A percentile compares a stretch with the other conserved stretches of the same genome.
phyloP scores from a whole-genome alignment of 2,888 invertebrate genomes.

The Altica lythri region DNA sequence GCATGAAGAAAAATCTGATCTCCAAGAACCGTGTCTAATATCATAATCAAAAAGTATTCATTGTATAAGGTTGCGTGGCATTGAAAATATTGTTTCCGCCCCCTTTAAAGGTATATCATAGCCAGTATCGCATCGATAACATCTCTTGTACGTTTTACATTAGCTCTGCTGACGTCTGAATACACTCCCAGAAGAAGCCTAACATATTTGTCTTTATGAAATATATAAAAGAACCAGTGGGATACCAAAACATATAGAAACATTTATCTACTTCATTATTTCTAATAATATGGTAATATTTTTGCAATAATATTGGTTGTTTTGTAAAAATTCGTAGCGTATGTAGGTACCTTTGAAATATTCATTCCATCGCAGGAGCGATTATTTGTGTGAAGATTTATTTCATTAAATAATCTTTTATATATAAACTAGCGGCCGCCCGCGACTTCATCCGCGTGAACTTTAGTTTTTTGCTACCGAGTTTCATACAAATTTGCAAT shows the following conservation, averaged over 20 bases:
- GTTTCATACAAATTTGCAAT: too few relatives aligned
- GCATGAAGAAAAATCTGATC: slow-evolving; percentile 7
- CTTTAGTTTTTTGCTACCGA: too few relatives aligned
- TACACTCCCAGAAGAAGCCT: slow-evolving; percentile 20
- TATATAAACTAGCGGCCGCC: too few relatives aligned
- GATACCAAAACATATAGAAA: neutral
- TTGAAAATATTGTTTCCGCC: slow-evolving; percentile 18
- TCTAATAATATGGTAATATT: too few relatives aligned
- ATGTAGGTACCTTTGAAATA: too few relatives aligned
- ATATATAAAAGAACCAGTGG: neutral
- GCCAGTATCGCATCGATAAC: slow-evolving; percentile 12
- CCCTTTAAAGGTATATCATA: slow-evolving; percentile 20
- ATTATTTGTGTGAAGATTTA: too few relatives aligned
- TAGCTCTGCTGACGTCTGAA: slow-evolving; percentile 19
- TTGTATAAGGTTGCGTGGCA: slow-evolving; percentile 19
- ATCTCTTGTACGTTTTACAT: slow-evolving; percentile 20
- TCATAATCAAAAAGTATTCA: slow-evolving; percentile 17
- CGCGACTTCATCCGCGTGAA: too few relatives aligned
- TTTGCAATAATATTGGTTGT: too few relatives aligned
- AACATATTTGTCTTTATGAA: slow-evolving; percentile 7
- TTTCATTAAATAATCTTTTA: too few relatives aligned
- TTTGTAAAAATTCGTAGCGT: too few relatives aligned
- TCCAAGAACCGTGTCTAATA: slow-evolving; percentile 20
- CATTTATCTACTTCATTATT: neutral
- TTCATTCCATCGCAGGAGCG: too few relatives aligned